Conservation (phyloP, 1,140 invertebrate genomes). For the Zaprionus camerounensis region DNA sequence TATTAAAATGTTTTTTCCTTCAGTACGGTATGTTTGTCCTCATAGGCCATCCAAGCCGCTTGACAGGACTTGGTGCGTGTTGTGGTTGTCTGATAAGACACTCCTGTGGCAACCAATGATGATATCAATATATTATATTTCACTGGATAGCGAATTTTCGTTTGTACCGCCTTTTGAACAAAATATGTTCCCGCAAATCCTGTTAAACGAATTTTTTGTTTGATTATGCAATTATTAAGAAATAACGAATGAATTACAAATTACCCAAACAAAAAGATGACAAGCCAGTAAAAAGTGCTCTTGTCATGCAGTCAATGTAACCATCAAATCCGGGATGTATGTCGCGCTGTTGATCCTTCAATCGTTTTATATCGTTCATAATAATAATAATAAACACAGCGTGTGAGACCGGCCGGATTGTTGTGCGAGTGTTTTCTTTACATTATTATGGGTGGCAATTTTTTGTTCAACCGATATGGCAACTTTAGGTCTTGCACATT, state of each 20-base stretch:
- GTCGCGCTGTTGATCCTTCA: conserved; percentile 84
- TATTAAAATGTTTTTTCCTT: conserved; percentile 67
- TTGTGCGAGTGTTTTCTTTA: conserved; percentile 2
- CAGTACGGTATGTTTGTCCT: conserved; percentile 84
- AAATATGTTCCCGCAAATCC: conserved; percentile 85
- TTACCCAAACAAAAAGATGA: conserved; percentile 85
- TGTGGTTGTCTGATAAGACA: conserved; percentile 84
- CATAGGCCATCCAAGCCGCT: conserved; percentile 85
- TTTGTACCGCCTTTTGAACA: conserved; percentile 81
- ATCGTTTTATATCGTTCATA: conserved; percentile 83
- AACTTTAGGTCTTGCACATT: neutral
- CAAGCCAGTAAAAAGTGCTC: conserved; percentile 85
- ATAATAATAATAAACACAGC: conserved; percentile 35
- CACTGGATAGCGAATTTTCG: conserved; percentile 78
- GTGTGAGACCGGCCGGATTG: conserved; percentile 1
- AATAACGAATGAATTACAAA: neutral
- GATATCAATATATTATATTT: conserved; percentile 84
- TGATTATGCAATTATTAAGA: conserved; percentile 73
- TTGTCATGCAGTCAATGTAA: conserved; percentile 86
- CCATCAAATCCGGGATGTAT: conserved; percentile 85
- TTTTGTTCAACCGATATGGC: neutral
- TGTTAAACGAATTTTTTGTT: conserved; percentile 50
- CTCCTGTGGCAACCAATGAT: conserved; percentile 69
- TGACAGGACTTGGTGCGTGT: conserved; percentile 84
- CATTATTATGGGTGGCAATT: conserved; percentile 6